Evolutionary conservation across 2,113 vertebrate genomes (phyloP), one percentile per base, ranked within the genome.

Genomic region (Phylloscopus trochilus): DNA sequence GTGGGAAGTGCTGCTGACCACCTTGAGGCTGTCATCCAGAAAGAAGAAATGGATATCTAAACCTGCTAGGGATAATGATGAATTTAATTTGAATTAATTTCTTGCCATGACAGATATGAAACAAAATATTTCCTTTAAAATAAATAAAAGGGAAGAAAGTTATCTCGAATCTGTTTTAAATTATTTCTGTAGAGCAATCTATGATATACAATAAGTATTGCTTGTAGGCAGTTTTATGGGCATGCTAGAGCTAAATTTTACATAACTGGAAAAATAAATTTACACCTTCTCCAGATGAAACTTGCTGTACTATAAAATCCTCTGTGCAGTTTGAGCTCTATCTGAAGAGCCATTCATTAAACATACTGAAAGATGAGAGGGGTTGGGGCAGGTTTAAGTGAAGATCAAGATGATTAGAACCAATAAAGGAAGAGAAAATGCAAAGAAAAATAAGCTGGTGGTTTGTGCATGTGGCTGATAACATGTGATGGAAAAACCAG

Each of bases 191-290:
- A 87, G 84, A 86, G 59, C 33, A 80, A 43, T 24, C 62, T 63
- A 31, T 96, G 85, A 97, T 94, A 95, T 91, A 93, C 66, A 95
- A 73, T 81, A 82, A 80, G 68, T 92, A 73, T 39, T 91, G 49
- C 84, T 97, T 95, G 66, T 56, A 47, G 94, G 90, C 26, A 30
- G 84, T 73, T 97, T 97, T 97, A 96, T 91, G 94, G 79, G 75
- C 75, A 83, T 2, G 11, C 47, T 66, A 94, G 81, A 95, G 58
- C 90, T 95, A 87, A 97, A 94, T 97, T 97, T 97, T 96, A 87
- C 22, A 6, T 96, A 96, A 97, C 87, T 92, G 66, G 67, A 91
- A 95, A 97, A 94, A 97, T 95, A 97, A 97, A 95, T 97, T 87
- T 95, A 63, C 46, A 3, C 59, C 59, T 96, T 89, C 59, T 96